phyloP scores from a whole-genome alignment of 1,140 invertebrate species.

The Protaetia brevitarsis region DNA sequence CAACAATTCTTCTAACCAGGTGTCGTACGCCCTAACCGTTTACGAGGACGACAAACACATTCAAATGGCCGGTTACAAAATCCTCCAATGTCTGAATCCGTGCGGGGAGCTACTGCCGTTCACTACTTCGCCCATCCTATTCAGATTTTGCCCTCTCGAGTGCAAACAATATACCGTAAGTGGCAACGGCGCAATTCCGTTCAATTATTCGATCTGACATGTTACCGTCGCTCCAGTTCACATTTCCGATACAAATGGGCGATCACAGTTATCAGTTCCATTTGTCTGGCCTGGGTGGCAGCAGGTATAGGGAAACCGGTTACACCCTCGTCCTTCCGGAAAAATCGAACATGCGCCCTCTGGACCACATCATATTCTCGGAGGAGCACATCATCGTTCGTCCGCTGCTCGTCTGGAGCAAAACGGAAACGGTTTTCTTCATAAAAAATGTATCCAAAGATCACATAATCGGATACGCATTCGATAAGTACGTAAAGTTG shows the following conservation, averaged over 20 bases:
- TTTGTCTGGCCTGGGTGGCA: neutral
- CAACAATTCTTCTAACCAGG: constrained; percentile 33
- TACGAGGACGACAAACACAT: constrained; percentile 25
- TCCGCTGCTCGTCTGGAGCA: constrained; percentile 32
- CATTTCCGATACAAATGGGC: neutral
- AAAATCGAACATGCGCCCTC: neutral
- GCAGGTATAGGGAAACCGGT: neutral
- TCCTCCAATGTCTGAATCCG: constrained; percentile 37
- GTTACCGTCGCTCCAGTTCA: neutral
- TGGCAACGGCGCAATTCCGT: neutral
- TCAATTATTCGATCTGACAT: neutral
- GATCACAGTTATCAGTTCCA: neutral
- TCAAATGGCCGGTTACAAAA: constrained; percentile 25
- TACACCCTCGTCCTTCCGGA: neutral
- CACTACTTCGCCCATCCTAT: constrained; percentile 26
- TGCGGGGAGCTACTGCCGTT: constrained; percentile 26
- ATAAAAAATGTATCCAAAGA: constrained; percentile 34
- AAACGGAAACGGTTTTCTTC: constrained; percentile 31
- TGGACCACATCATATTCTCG: constrained; percentile 26
- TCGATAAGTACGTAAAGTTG: too few relatives aligned
- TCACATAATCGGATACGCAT: constrained; percentile 31
- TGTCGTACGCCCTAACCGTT: constrained; percentile 28
- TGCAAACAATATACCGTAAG: constrained; percentile 28
- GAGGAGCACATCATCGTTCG: constrained; percentile 30
- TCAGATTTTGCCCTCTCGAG: constrained; percentile 38